Evolutionary conservation across 2,797 vertebrate species (phyloP).

Genomic region (Todus mexicanus): DNA sequence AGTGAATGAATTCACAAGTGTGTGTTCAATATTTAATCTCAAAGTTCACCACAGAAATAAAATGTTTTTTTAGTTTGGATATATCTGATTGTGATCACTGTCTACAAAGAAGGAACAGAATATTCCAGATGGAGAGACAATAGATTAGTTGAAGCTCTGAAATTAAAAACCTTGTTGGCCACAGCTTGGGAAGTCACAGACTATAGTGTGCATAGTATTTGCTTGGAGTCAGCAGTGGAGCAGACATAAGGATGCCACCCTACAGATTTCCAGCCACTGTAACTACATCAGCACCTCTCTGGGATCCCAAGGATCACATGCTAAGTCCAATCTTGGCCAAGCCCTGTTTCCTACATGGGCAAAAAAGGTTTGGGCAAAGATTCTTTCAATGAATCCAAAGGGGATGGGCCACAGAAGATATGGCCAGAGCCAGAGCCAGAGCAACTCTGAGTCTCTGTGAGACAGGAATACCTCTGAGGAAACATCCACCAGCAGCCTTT

Average conservation of each 20-base stretch:
- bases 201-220: not conserved
- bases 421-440: not conserved
- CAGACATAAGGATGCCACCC: not conserved
- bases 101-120: not conserved
- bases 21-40: slow-evolving; percentile 25
- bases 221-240: not conserved
- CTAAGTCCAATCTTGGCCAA: not conserved
- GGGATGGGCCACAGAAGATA: not conserved
- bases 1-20: not conserved
- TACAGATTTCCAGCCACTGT: not conserved
- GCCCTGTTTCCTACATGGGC: not conserved
- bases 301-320: not conserved
- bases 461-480: not conserved
- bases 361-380: not conserved
- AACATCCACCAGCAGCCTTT: not conserved
- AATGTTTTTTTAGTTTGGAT: not conserved
- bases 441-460: not conserved
- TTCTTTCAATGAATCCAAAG: not conserved
- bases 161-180: not conserved
- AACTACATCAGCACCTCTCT: not conserved
- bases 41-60: not conserved
- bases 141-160: not conserved
- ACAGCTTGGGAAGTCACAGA: not conserved
- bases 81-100: not conserved
- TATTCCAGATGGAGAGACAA: not conserved